phyloP scores from a whole-genome alignment of 2,888 invertebrate species.

The Cephus sareptanus region DNA sequence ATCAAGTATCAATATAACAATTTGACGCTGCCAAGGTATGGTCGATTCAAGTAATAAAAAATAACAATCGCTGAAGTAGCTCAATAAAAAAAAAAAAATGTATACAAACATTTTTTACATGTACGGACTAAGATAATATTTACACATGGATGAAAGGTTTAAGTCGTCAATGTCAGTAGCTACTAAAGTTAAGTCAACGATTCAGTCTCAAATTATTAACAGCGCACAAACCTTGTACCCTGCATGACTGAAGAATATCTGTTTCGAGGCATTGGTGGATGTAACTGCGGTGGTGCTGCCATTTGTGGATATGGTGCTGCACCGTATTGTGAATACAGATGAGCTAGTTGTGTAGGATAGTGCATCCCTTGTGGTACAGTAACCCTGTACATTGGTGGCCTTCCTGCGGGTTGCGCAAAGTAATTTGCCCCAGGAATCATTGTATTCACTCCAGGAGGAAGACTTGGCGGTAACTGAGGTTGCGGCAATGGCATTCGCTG shows the following conservation, averaged over 20 bases:
- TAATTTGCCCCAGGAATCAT: slow-evolving; percentile 58
- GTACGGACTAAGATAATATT: too few species aligned
- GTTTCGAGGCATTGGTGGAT: slow-evolving; percentile 51
- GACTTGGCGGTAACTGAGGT: slow-evolving; percentile 49
- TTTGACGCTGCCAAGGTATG: too few species aligned
- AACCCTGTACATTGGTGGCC: slow-evolving; percentile 58
- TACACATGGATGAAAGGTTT: too few species aligned
- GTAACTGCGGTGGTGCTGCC: slow-evolving; percentile 50
- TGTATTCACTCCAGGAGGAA: slow-evolving; percentile 58
- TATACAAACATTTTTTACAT: too few species aligned
- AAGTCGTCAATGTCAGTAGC: too few species aligned
- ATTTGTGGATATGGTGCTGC: slow-evolving; percentile 46
- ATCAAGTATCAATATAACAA: too few species aligned
- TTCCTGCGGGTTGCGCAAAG: slow-evolving; percentile 65
- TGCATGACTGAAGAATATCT: slow-evolving; percentile 48
- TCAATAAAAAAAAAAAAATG: too few species aligned
- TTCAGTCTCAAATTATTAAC: too few species aligned
- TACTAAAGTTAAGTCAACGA: too few species aligned
- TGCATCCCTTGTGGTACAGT: slow-evolving; percentile 55
- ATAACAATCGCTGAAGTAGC: too few species aligned
- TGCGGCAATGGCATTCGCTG: slow-evolving; percentile 63
- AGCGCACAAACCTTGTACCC: slow-evolving; percentile 30
- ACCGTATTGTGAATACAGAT: slow-evolving; percentile 53
- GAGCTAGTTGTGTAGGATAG: slow-evolving; percentile 55
- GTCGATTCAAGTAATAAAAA: too few species aligned